Conservation (phyloP, 2,797 vertebrate species). For the Philypnodon macrostomus region DNA sequence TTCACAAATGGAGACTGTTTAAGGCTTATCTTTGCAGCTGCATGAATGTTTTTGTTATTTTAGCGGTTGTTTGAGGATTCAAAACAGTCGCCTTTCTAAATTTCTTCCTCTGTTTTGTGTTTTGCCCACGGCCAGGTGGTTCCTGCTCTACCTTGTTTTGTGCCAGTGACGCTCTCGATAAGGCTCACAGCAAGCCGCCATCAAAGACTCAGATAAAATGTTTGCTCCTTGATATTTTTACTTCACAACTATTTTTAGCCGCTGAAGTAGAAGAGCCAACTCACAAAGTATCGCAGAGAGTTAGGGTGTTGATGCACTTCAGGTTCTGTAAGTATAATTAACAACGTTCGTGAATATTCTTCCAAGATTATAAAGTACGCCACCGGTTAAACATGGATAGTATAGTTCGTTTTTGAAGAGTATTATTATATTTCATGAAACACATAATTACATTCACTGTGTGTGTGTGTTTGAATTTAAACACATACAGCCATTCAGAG, state of each 20-base stretch:
- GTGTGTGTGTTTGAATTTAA: no score
- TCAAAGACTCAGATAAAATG: not conserved
- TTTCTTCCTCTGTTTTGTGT: constrained; percentile 53
- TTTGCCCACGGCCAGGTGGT: constrained; percentile 57
- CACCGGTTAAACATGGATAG: no score
- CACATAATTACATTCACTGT: no score
- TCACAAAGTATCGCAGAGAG: not conserved
- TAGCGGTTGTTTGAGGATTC: constrained; percentile 52
- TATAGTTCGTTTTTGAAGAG: no score
- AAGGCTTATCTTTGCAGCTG: constrained; percentile 34
- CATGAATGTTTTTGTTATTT: constrained; percentile 57
- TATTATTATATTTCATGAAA: no score
- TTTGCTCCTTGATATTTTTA: constrained; percentile 11
- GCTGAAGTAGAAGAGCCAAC: not conserved
- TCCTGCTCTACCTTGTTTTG: constrained; percentile 41
- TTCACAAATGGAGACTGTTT: constrained; percentile 19
- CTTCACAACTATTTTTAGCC: constrained; percentile 1
- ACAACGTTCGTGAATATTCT: not conserved
- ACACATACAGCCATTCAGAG: no score
- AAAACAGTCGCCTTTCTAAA: constrained; percentile 39
- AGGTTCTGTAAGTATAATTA: not conserved
- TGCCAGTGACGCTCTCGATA: constrained; percentile 9
- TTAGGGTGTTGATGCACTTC: not conserved
- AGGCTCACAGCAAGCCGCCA: constrained; percentile 14
- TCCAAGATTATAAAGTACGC: no score